These are phyloP conservation scores for Hippocampus guttulatus DNA, from an alignment of 2,113 vertebrate genomes.

Conservation along the genomic window DNA sequence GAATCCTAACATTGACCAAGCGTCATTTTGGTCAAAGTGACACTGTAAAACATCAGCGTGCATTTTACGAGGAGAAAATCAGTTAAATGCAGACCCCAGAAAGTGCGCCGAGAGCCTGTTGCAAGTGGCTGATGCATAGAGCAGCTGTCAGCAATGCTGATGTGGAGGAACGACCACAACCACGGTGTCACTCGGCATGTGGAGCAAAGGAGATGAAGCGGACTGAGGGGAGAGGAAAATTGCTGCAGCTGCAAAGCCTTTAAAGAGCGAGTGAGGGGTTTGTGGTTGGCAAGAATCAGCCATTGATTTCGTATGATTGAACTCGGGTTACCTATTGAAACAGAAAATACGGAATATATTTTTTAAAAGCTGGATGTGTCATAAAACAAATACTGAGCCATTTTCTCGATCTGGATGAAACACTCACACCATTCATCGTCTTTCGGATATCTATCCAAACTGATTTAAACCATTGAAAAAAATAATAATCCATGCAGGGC, in stretches of 20 bases:
- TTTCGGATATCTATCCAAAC: neutral
- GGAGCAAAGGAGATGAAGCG: neutral
- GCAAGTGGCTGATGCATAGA: slow-evolving; percentile 11
- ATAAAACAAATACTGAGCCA: neutral
- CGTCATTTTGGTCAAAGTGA: neutral
- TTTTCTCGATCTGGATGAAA: neutral
- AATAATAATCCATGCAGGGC: neutral
- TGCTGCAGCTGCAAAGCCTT: neutral
- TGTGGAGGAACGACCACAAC: slow-evolving; percentile 8
- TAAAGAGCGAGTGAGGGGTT: neutral
- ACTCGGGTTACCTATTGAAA: neutral
- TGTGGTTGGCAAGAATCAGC: neutral
- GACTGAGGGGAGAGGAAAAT: neutral
- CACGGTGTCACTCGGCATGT: neutral
- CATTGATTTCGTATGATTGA: neutral
- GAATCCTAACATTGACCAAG: slow-evolving; percentile 7
- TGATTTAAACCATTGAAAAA: neutral
- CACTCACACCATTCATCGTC: neutral
- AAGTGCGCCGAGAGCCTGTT: slow-evolving; percentile 1
- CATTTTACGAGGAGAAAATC: slow-evolving; percentile 18
- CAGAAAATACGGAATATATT: neutral
- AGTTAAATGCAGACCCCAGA: neutral
- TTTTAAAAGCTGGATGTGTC: neutral
- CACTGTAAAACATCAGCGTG: slow-evolving; percentile 7
- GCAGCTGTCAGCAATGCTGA: slow-evolving; percentile 7